Conservation (phyloP, 2,113 vertebrate species). For the Cyanistes caeruleus region DNA sequence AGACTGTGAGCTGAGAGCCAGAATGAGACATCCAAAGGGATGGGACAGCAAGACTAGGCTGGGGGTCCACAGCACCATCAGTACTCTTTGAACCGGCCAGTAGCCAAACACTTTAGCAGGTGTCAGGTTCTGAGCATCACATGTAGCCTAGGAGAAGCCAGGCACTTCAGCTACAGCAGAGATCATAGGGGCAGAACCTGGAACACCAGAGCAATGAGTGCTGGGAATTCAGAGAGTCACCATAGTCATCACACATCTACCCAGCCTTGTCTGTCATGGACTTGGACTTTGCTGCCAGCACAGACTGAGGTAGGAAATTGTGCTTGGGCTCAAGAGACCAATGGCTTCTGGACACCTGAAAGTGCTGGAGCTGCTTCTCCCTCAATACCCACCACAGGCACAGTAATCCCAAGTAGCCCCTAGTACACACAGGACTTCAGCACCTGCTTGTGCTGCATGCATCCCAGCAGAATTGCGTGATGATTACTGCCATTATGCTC, state of each 20-base stretch:
- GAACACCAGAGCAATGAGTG: background rate
- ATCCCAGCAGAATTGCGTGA: background rate
- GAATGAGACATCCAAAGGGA: background rate
- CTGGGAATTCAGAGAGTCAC: background rate
- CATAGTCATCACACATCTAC: fast-evolving
- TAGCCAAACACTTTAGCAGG: background rate
- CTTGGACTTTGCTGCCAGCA: background rate
- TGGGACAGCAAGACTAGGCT: background rate
- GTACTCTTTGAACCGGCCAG: background rate
- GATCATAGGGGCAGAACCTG: background rate
- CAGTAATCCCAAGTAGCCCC: background rate
- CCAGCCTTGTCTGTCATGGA: fast-evolving
- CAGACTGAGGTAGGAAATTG: background rate
- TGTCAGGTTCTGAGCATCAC: background rate
- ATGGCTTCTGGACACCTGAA: background rate
- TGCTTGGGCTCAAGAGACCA: background rate
- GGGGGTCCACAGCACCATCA: background rate
- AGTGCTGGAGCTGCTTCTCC: background rate
- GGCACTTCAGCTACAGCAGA: background rate
- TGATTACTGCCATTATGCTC: background rate
- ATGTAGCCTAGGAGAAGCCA: background rate
- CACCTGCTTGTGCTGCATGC: fast-evolving
- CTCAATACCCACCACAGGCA: background rate
- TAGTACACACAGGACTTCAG: background rate
- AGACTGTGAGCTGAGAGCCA: background rate